phyloP scores from a whole-genome alignment of 2,888 invertebrate genomes.

The Microplitis deprimator region DNA sequence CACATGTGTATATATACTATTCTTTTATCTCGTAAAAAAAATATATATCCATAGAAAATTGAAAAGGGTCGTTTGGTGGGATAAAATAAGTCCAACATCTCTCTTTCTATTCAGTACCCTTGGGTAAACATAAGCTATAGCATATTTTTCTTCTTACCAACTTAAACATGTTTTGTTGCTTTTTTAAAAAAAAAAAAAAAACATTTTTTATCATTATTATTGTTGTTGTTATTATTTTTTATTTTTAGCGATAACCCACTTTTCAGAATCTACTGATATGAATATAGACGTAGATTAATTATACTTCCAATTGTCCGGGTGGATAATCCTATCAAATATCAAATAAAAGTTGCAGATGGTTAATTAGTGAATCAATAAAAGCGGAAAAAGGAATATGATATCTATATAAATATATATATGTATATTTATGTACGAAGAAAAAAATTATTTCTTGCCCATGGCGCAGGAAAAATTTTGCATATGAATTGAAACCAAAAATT shows the following conservation, averaged over 20 bases:
- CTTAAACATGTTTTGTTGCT: background rate
- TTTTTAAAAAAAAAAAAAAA: too few relatives aligned
- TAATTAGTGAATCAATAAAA: slow-evolving; percentile 37
- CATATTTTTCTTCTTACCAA: slow-evolving; percentile 16
- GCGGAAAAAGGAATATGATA: slow-evolving; percentile 25
- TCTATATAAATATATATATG: background rate
- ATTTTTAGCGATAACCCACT: slow-evolving; percentile 1
- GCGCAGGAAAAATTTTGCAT: too few relatives aligned
- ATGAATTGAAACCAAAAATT: too few relatives aligned
- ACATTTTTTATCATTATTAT: background rate
- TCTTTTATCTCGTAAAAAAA: slow-evolving; percentile 9
- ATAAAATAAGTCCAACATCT: slow-evolving; percentile 37
- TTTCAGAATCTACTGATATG: background rate
- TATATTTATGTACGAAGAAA: background rate
- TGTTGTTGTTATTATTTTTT: background rate
- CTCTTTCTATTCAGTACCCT: slow-evolving; percentile 16
- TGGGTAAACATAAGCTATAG: slow-evolving; percentile 18
- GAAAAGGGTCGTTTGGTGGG: slow-evolving; percentile 38
- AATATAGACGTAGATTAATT: slow-evolving; percentile 12
- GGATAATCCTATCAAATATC: slow-evolving; percentile 24
- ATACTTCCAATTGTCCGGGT: background rate
- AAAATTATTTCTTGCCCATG: too few relatives aligned
- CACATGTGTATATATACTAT: background rate
- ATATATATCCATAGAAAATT: slow-evolving; percentile 39
- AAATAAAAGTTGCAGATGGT: slow-evolving; percentile 25